phyloP scores from a whole-genome alignment of 2,888 invertebrate species.

The Lepidochitona cinerea region DNA sequence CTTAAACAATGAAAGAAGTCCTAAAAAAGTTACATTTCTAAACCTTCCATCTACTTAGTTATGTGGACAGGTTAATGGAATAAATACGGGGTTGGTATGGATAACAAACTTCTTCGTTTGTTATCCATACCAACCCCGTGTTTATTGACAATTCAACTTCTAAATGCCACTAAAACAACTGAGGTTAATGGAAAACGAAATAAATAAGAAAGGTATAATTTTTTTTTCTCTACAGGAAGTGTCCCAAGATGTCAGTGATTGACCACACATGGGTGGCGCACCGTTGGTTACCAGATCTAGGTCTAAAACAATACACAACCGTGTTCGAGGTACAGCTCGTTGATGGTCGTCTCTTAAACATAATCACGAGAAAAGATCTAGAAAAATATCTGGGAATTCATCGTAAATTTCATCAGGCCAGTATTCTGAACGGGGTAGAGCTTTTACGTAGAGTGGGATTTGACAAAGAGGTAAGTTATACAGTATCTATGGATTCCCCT shows the following conservation, averaged over 20 bases:
- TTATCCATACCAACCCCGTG: no score
- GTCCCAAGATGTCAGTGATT: constrained; percentile 88
- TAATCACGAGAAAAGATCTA: constrained; percentile 92
- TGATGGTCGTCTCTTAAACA: constrained; percentile 93
- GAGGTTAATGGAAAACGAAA: no score
- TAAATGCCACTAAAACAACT: no score
- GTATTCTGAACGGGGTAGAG: constrained; percentile 94
- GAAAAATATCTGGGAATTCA: constrained; percentile 94
- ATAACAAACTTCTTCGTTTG: no score
- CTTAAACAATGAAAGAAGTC: no score
- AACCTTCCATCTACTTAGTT: no score
- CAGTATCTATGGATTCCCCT: no score
- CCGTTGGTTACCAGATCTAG: constrained; percentile 93
- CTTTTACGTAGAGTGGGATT: constrained; percentile 92
- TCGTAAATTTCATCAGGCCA: constrained; percentile 94
- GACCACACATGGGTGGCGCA: constrained; percentile 95
- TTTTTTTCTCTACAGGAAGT: constrained; percentile 72
- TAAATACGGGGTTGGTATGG: no score
- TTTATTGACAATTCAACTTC: no score
- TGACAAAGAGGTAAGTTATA: constrained; percentile 74
- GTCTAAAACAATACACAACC: constrained; percentile 90
- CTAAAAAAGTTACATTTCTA: no score
- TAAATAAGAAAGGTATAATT: neutral
- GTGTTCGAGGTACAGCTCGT: constrained; percentile 90
- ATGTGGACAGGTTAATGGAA: no score